phyloP scores from a whole-genome alignment of 2,797 vertebrate genomes.

The Remorina albescens region DNA sequence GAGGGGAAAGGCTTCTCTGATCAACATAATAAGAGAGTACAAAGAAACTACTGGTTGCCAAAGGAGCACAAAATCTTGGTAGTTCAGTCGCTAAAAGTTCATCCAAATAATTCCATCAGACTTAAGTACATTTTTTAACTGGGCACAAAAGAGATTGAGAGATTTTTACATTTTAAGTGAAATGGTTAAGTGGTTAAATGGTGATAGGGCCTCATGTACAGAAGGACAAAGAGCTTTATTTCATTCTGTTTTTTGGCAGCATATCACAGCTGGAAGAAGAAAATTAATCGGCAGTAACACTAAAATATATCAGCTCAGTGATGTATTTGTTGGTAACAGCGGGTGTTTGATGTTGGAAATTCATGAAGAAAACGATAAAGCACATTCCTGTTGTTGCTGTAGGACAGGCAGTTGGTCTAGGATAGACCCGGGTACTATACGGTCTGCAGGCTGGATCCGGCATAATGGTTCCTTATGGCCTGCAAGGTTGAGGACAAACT shows the following conservation, averaged over 20 bases:
- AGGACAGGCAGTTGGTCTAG: too few species aligned
- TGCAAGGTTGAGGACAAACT: too few species aligned
- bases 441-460: too few species aligned
- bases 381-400: conserved; percentile 7
- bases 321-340: conserved; percentile 44
- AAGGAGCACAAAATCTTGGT: not conserved
- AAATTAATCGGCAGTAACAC: conserved; percentile 3
- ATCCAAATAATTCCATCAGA: not conserved
- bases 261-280: not conserved
- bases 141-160: not conserved
- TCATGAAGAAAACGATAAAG: conserved; percentile 7
- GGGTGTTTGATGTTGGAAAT: not conserved
- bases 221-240: not conserved
- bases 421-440: too few species aligned
- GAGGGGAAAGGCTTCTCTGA: not conserved
- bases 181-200: not conserved
- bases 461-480: too few species aligned
- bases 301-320: conserved; percentile 27
- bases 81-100: not conserved
- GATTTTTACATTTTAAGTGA: not conserved
- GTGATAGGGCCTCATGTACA: not conserved
- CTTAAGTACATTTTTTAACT: not conserved
- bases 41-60: not conserved
- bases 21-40: not conserved
- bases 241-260: conserved; percentile 13